Conservation (phyloP, 2,888 invertebrate genomes). For the Apeira syringaria region DNA sequence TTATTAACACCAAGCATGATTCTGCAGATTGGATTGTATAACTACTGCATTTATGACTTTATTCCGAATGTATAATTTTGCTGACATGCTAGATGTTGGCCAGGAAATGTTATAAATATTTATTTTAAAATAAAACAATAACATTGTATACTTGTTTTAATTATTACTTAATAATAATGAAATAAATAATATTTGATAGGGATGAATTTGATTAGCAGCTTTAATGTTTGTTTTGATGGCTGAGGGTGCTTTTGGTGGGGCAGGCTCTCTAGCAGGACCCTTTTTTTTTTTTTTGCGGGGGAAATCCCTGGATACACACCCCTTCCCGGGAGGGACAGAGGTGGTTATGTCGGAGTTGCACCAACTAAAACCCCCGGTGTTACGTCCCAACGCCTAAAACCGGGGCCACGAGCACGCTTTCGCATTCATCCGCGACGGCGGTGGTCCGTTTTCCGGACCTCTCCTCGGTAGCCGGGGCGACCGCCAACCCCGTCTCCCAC, state of each 20-base stretch:
- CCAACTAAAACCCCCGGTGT: too few species aligned
- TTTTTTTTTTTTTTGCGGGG: too few species aligned
- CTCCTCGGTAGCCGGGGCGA: too few species aligned
- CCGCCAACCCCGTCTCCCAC: too few species aligned
- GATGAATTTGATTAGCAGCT: constrained; percentile 94
- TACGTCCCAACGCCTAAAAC: too few species aligned
- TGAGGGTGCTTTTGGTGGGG: constrained; percentile 93
- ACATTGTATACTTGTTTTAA: constrained; percentile 10
- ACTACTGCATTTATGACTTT: constrained; percentile 2
- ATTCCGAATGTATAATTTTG: constrained; percentile 18
- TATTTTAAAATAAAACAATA: constrained; percentile 20
- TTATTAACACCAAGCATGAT: constrained; percentile 11
- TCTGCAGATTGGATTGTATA: constrained; percentile 1
- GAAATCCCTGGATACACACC: too few species aligned
- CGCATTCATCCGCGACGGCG: too few species aligned
- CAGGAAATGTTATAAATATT: too few species aligned
- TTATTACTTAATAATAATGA: constrained; percentile 4
- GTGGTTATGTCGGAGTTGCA: too few species aligned
- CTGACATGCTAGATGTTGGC: constrained; percentile 3
- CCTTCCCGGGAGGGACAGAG: too few species aligned
- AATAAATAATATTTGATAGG: constrained; percentile 85
- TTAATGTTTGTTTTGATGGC: constrained; percentile 97
- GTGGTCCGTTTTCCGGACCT: too few species aligned
- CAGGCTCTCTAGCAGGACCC: constrained; percentile 81
- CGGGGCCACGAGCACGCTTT: too few species aligned